Conservation (phyloP, 2,888 invertebrate genomes). For the Griposia aprilina region DNA sequence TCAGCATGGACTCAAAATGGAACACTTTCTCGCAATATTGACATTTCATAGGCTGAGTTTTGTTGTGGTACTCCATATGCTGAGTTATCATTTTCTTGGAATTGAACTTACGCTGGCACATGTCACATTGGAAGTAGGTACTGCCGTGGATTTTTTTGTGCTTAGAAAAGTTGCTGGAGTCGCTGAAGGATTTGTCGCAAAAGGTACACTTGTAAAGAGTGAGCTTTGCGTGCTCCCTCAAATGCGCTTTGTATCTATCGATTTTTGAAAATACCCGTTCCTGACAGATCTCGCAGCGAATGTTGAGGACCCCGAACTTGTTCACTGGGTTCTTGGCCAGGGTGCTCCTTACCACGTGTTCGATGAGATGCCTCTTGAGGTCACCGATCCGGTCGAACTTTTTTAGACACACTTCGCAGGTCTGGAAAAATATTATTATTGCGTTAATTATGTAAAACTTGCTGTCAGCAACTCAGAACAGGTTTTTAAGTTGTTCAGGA, state of each 20-base stretch:
- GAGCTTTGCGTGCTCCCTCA: conserved; percentile 87
- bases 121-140: conserved; percentile 84
- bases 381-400: conserved; percentile 85
- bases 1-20: conserved; percentile 85
- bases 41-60: conserved; percentile 80
- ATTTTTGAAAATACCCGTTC: conserved; percentile 79
- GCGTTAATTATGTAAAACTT: not conserved
- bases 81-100: conserved; percentile 86
- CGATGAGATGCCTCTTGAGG: conserved; percentile 87
- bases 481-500: conserved; percentile 11
- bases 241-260: conserved; percentile 86
- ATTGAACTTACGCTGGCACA: conserved; percentile 87
- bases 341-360: conserved; percentile 85
- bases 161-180: conserved; percentile 89
- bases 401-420: conserved; percentile 84
- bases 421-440: conserved; percentile 72
- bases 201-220: conserved; percentile 87
- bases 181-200: conserved; percentile 88
- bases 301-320: conserved; percentile 79
- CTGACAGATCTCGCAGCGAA: conserved; percentile 84
- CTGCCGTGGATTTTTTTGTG: conserved; percentile 88
- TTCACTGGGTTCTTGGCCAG: conserved; percentile 82
- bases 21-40: conserved; percentile 80
- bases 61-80: conserved; percentile 87
- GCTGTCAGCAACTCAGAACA: not conserved